phyloP scores from a whole-genome alignment of 35 echinoderm and acorn worm species.

The Heliocidaris tuberculata region DNA sequence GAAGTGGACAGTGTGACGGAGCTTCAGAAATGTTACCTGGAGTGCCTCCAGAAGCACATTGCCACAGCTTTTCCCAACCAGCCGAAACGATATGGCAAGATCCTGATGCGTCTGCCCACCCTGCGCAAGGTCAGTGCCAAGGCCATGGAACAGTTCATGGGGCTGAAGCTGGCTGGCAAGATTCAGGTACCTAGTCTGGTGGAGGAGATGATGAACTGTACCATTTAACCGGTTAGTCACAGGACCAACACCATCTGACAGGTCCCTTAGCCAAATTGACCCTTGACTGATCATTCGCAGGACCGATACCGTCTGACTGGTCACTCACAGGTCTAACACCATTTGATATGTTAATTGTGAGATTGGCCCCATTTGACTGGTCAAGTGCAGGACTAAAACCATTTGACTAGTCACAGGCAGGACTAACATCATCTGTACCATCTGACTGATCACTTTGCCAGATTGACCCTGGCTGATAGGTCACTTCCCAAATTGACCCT shows the following conservation, averaged over 20 bases:
- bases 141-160: slow-evolving; percentile 76
- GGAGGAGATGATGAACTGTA: slow-evolving; percentile 62
- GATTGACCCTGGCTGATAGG: no score
- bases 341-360: no score
- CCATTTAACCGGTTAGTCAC: not conserved
- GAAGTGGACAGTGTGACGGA: slow-evolving; percentile 31
- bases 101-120: slow-evolving; percentile 63
- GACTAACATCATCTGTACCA: not conserved
- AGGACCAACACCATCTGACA: no score
- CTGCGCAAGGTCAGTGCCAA: slow-evolving; percentile 64
- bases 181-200: slow-evolving; percentile 58
- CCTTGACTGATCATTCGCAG: no score
- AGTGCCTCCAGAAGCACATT: slow-evolving; percentile 63
- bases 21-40: slow-evolving; percentile 63
- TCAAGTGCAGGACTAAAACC: no score
- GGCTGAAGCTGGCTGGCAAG: slow-evolving; percentile 57
- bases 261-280: no score
- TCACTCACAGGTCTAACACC: no score
- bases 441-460: not conserved
- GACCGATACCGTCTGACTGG: no score
- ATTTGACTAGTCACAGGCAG: no score
- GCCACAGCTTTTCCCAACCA: slow-evolving; percentile 11
- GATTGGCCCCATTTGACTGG: not conserved
- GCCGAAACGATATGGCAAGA: slow-evolving; percentile 65
- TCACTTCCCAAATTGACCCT: no score